Evolutionary conservation across 1,140 invertebrate species (phyloP), one percentile per base, ranked within the genome.

Genomic region (Lordiphosa mommai): DNA sequence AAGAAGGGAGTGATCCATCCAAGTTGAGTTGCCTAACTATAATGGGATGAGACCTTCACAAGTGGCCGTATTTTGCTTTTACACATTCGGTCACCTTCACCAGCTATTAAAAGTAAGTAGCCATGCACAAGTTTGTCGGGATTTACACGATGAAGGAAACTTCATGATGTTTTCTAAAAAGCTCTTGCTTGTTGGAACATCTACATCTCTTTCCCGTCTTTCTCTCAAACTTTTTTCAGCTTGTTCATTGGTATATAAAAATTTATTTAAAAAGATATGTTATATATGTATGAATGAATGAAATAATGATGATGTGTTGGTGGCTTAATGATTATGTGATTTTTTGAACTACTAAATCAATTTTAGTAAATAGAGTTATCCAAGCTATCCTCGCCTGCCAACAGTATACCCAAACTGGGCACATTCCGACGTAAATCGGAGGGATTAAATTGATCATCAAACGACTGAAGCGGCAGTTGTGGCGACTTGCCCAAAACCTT

Each of bases 391-490:
- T 65, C 33, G 14, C 43, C 36, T 10, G 61, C 17, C 14, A 59
- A 38, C 1, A 80, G 34, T 5, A 65, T 40, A 14, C 53, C 50
- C 17, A 59, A 27, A 2, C 23, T 56, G 7, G 51, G 34, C n/a
- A 66, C 51, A 17, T 71, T 69, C 2, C 33, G 10, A 0, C 57
- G 52, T 16, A 6, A 1, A 6, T 77, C 46, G 29, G 20, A 34
- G n/a, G 60, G 57, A 55, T 77, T 72, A 5, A 84, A 33, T 37
- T 73, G 67, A 53, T 87, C 84, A 14, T 88, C 79, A 9, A 66
- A 61, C 10, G 56, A 79, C 5, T 66, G 41, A 12, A 68, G 27
- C 2, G 64, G 46, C 14, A 77, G 20, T 0, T 53, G 47, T 7
- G 12, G 61, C 4, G 51, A 52, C 7, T 88, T 86, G 1, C 43